These are phyloP conservation scores for Elymnias hypermnestra DNA, from an alignment of 1,140 invertebrate species.

Conservation along the genomic window DNA sequence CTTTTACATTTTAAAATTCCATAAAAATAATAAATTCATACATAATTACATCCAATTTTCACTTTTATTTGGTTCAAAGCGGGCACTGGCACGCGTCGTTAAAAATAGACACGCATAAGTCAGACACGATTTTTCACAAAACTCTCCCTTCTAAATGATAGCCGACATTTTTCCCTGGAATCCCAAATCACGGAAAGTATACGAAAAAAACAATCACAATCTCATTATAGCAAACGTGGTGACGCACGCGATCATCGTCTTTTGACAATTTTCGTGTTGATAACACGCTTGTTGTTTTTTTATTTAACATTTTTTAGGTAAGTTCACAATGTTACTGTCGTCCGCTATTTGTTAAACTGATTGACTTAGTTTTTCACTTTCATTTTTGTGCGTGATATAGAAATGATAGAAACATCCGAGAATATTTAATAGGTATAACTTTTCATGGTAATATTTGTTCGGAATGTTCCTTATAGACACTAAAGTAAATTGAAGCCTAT, in stretches of 20 bases:
- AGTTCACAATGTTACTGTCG: conserved; percentile 21
- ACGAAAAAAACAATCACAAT: conserved; percentile 32
- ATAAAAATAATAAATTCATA: too few relatives aligned
- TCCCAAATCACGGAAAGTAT: conserved; percentile 18
- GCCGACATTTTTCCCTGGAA: conserved; percentile 33
- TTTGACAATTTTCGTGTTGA: conserved; percentile 33
- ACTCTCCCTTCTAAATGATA: conserved; percentile 31
- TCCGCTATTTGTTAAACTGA: conserved; percentile 35
- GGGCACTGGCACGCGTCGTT: conserved; percentile 27
- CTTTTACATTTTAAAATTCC: not conserved
- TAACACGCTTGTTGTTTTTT: conserved; percentile 14
- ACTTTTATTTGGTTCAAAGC: conserved; percentile 28
- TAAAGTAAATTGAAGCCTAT: too few relatives aligned
- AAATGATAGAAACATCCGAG: too few relatives aligned
- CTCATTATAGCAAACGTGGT: conserved; percentile 34
- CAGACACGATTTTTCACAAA: conserved; percentile 34
- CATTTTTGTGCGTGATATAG: conserved; percentile 17
- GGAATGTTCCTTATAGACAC: too few relatives aligned
- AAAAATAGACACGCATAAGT: conserved; percentile 27
- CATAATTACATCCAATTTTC: conserved; percentile 13
- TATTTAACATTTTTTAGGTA: conserved; percentile 12
- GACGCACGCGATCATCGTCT: conserved; percentile 34
- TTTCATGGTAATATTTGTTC: too few relatives aligned
- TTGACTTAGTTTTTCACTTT: conserved; percentile 34
- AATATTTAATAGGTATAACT: too few relatives aligned